Base-by-base conservation (phyloP, 2,888 invertebrate genomes). In the Campopleginae sp. region DNA sequence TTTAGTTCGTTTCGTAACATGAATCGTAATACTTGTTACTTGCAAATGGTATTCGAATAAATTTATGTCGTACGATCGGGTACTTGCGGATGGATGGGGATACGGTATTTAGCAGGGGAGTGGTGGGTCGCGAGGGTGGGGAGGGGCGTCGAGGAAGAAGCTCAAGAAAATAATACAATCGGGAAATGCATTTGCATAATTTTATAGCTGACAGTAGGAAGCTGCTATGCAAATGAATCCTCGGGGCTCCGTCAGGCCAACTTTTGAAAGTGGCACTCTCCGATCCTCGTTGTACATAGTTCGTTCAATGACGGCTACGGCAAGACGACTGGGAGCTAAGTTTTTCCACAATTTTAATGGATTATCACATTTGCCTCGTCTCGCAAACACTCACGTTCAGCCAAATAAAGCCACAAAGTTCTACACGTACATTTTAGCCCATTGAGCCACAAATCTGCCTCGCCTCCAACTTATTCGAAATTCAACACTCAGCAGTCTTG, bases 161-260 rank as follows among this genome's bases (percentile, higher is more conserved):
- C 65, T 48, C 48, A 33, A n/a, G 80, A 51, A 68, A 85, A 85
- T 85, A 85, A 85, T 81, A 85, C 81, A 85, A 85, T 78, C 74
- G 84, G 33, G 63, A 78, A 81, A 78, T 78, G 72, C 61, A 74
- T 84, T 85, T 78, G 81, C 81, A 85, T 85, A 85, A 85, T 85
- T 81, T 85, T 81, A 81, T 68, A 61, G 78, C 74, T 65, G 42
- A 68, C 74, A 63, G 72, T 38, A 31, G 68, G 48, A 71, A 23
- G 72, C 61, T 63, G 71, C 19, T 75, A 85, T 85, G 84, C 84
- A 85, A 85, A 85, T 85, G 58, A 31, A 63, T 81, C 78, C 61
- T 54, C 46, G 63, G 42, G 51, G 42, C 68, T 85, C 78, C 72
- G 78, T 81, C 78, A 61, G 68, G 74, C 31, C 74, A 81, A 85